Evolutionary conservation across 2,888 invertebrate species (phyloP).

Genomic region (Alcis repandata): DNA sequence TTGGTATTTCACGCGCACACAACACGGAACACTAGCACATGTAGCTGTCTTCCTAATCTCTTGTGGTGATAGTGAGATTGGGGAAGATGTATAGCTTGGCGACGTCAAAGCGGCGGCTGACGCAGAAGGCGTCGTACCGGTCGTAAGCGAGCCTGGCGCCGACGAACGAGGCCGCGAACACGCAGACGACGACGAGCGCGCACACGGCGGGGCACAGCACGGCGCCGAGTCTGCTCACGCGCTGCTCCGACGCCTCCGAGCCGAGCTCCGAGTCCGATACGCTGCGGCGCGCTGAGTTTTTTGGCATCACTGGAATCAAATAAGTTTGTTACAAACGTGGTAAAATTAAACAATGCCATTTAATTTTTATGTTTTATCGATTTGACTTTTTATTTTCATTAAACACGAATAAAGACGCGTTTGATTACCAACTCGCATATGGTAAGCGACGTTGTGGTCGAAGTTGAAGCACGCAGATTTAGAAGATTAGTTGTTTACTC

Average conservation of each 20-base stretch:
- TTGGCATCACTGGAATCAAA: slow-evolving; percentile 65
- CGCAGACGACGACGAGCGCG: slow-evolving; percentile 67
- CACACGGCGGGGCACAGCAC: slow-evolving; percentile 74
- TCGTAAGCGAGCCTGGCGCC: slow-evolving; percentile 71
- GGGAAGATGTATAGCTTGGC: slow-evolving; percentile 67
- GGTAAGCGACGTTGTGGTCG: no score
- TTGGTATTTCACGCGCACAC: no score
- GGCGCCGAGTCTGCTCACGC: slow-evolving; percentile 66
- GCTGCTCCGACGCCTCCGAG: slow-evolving; percentile 55
- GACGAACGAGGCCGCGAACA: slow-evolving; percentile 68
- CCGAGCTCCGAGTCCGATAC: slow-evolving; percentile 69
- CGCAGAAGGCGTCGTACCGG: slow-evolving; percentile 69
- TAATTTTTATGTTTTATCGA: no score
- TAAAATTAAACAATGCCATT: no score
- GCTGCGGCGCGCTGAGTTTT: slow-evolving; percentile 58
- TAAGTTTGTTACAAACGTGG: not conserved
- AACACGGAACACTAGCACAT: no score
- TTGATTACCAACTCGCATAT: no score
- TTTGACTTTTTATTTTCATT: no score
- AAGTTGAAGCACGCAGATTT: no score
- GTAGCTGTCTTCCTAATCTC: not conserved
- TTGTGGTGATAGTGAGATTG: slow-evolving; percentile 51
- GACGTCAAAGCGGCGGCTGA: slow-evolving; percentile 61
- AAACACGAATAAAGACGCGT: no score
- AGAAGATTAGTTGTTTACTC: no score